phyloP scores from a whole-genome alignment of 2,113 vertebrate species.

The Corythornis cristatus region DNA sequence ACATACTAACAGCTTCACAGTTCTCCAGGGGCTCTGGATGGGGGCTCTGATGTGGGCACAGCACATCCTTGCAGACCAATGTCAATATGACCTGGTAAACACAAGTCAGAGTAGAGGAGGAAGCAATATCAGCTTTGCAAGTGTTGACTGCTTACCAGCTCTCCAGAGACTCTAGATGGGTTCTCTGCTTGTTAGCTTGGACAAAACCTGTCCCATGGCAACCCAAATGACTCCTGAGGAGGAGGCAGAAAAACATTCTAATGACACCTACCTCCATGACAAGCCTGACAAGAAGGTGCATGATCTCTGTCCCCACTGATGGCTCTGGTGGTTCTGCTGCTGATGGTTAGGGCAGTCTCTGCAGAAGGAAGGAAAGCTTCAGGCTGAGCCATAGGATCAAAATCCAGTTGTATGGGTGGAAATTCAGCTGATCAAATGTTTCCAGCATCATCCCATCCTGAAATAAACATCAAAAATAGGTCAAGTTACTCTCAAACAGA shows the following conservation, averaged over 20 bases:
- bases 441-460: background rate
- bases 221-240: background rate
- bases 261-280: background rate
- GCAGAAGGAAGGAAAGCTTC: background rate
- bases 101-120: background rate
- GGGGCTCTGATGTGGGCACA: background rate
- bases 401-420: background rate
- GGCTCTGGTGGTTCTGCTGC: background rate
- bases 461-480: background rate
- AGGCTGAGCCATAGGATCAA: background rate
- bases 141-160: background rate
- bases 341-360: background rate
- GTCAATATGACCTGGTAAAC: slow-evolving; percentile 24
- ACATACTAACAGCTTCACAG: background rate
- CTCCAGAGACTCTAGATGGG: background rate
- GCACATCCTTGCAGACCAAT: background rate
- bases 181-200: background rate
- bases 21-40: background rate
- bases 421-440: background rate
- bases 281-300: background rate
- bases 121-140: background rate
- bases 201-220: background rate
- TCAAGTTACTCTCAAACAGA: background rate
- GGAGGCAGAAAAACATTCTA: background rate
- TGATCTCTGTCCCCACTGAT: background rate